Evolutionary conservation across 2,797 vertebrate genomes (phyloP), one percentile per base, ranked within the genome.

Genomic region (Artibeus jamaicensis): DNA sequence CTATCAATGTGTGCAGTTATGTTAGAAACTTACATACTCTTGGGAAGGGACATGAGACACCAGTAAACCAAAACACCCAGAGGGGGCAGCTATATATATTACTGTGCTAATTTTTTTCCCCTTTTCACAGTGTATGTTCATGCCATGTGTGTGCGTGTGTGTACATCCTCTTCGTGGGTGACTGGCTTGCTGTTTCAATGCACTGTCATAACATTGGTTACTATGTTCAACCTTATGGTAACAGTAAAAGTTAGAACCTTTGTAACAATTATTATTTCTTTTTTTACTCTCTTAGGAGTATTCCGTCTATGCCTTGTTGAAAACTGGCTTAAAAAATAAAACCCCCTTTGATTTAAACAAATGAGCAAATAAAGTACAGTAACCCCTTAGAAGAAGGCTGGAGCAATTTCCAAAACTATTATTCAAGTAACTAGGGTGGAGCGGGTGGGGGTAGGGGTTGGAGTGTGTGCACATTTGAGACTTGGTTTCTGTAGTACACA

Each of bases 1-100:
- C 87, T 76, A 65, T 95, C 74, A 94, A 39, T 26, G 42, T 86
- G 91, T 93, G 53, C 82, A 88, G 67, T 91, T 95, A 55, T 42
- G 70, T 77, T 92, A 93, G 74, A 84, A 89, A 96, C 57, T 68
- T 94, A 24, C 39, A 37, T 32, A 26, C 48, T 71, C 50, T 62
- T 67, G 62, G 77, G 88, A 79, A 92, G 55, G 21, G 74, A 55
- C 34, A 37, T 6, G 48, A 93, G 81, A 94, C 70, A 93, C 34
- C 9, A 3, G 81, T 22, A 92, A 90, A 81, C 48, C 85, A 62
- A 94, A 94, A 67, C 0, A 6, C 55, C 53, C 42, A 71, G 34
- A 53, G 90, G 57, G 65, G 24, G 26, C 68, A 91, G 59, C 32
- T 86, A 37, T 57, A 46, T 68, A n/a, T 68, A 62, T 68, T 68